phyloP scores from a whole-genome alignment of 2,113 vertebrate species.

The Hirundichthys speculiger region DNA sequence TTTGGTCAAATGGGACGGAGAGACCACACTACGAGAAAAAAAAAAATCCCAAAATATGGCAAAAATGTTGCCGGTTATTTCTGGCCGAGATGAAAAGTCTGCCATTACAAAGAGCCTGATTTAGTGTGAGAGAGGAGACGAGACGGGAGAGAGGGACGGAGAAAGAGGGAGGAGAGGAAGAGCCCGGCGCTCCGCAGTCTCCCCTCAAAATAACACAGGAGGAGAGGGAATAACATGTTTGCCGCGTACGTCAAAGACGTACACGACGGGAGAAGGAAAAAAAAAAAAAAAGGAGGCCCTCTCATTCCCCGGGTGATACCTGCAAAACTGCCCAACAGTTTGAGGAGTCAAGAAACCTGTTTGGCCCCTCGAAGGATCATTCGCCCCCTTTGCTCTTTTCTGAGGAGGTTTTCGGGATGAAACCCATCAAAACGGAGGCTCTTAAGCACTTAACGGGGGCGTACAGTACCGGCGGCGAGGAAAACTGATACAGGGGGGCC shows the following conservation, averaged over 20 bases:
- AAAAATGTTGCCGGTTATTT: conserved; percentile 80
- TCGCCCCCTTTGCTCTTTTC: not conserved
- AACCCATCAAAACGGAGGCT: conserved; percentile 67
- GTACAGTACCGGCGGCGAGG: conserved; percentile 53
- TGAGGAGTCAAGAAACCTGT: conserved; percentile 36
- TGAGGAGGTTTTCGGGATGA: conserved; percentile 52
- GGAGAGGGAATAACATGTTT: conserved; percentile 79
- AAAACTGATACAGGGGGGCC: conserved; percentile 67
- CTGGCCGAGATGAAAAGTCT: conserved; percentile 76
- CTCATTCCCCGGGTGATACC: too few relatives aligned
- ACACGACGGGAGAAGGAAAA: conserved; percentile 55
- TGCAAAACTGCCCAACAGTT: conserved; percentile 30
- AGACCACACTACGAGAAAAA: conserved; percentile 55
- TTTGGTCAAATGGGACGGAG: conserved; percentile 49
- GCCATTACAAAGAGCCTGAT: conserved; percentile 77
- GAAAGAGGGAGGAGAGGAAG: conserved; percentile 57
- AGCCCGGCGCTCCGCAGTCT: conserved; percentile 78
- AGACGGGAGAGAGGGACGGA: conserved; percentile 48
- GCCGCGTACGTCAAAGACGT: conserved; percentile 66
- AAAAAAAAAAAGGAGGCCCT: too few relatives aligned
- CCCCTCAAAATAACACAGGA: conserved; percentile 81
- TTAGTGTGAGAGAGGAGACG: conserved; percentile 76
- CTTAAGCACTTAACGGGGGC: conserved; percentile 57
- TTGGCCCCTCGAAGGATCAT: conserved; percentile 20
- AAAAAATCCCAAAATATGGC: conserved; percentile 56